Conservation (phyloP, 2,888 invertebrate species). For the Seladonia tumulorum region DNA sequence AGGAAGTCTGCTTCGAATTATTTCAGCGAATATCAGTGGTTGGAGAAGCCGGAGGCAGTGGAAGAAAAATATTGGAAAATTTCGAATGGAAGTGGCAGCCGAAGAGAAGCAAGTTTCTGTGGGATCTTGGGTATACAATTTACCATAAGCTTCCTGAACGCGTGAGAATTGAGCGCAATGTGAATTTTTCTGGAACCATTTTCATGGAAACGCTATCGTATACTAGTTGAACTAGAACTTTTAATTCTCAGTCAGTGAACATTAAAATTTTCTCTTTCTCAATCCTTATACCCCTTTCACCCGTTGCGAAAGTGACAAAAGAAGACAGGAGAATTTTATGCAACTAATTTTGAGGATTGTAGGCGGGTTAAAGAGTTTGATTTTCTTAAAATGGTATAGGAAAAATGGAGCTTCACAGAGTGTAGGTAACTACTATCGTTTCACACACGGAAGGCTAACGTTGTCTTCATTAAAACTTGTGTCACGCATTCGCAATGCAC, state of each 20-base stretch:
- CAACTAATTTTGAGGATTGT: too few species aligned
- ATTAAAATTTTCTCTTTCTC: too few species aligned
- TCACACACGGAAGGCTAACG: too few species aligned
- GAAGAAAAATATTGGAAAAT: conserved; percentile 28
- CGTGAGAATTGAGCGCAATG: background rate
- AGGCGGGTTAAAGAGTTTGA: background rate
- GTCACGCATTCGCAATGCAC: background rate
- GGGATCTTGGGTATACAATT: background rate
- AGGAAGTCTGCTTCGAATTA: background rate
- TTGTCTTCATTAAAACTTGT: background rate
- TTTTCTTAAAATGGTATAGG: background rate
- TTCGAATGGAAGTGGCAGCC: conserved; percentile 11
- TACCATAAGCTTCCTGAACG: background rate
- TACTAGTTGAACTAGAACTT: background rate
- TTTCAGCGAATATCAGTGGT: conserved; percentile 1
- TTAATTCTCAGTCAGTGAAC: too few species aligned
- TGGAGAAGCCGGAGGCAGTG: background rate
- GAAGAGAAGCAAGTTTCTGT: conserved; percentile 1
- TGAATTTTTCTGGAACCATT: background rate
- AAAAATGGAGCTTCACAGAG: background rate
- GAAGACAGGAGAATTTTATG: too few species aligned
- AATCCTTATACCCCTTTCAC: too few species aligned
- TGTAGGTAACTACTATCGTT: background rate
- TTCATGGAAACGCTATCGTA: background rate
- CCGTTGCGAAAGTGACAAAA: too few species aligned